Conservation (phyloP, 2,888 invertebrate species). For the Pristionchus arcanus region DNA sequence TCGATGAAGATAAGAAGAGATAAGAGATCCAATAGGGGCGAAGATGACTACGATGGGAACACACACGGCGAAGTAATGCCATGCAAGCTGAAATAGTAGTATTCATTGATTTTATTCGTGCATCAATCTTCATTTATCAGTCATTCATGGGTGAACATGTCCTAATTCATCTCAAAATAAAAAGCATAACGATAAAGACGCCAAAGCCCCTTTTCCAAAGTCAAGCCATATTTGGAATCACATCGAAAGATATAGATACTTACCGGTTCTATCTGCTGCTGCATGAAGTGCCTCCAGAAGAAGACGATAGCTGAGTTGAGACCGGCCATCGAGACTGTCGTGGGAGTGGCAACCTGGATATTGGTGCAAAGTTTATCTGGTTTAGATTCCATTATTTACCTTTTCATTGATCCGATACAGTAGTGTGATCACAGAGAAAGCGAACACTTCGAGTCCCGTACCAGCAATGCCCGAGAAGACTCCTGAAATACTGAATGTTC, state of each 20-base stretch:
- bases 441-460: slow-evolving; percentile 76
- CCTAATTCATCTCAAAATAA: too few species aligned
- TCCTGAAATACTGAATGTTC: slow-evolving; percentile 59
- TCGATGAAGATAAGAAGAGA: slow-evolving; percentile 72
- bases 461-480: slow-evolving; percentile 76
- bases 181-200: too few species aligned
- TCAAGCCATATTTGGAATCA: too few species aligned
- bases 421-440: slow-evolving; percentile 71
- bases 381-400: slow-evolving; percentile 35
- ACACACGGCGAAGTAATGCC: slow-evolving; percentile 69
- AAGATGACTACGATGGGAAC: slow-evolving; percentile 65
- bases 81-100: slow-evolving; percentile 61
- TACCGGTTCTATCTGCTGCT: slow-evolving; percentile 47
- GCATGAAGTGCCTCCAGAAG: slow-evolving; percentile 68
- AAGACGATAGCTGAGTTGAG: slow-evolving; percentile 70
- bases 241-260: not conserved
- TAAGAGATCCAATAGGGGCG: slow-evolving; percentile 70
- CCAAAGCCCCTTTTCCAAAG: too few species aligned
- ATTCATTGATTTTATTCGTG: too few species aligned
- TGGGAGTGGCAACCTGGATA: slow-evolving; percentile 74
- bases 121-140: too few species aligned
- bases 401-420: slow-evolving; percentile 60
- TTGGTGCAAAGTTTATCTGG: not conserved
- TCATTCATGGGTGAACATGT: too few species aligned
- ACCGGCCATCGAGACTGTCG: slow-evolving; percentile 75